phyloP scores from a whole-genome alignment of 1,140 invertebrate species.

The Zaprionus camerounensis region DNA sequence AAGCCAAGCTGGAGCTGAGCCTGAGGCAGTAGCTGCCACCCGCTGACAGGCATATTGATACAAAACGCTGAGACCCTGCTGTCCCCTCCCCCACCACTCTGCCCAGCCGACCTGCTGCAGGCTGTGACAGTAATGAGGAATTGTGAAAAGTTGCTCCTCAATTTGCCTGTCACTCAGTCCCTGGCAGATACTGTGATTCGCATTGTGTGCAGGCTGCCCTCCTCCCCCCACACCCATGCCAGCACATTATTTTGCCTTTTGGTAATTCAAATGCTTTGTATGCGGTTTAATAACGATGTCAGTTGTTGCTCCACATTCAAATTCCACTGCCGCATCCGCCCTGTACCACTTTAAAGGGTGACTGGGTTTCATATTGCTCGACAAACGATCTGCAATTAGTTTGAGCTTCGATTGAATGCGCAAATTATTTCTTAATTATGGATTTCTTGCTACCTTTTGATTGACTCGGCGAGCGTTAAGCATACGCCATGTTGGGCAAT shows the following conservation, averaged over 20 bases:
- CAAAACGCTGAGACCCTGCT: constrained; percentile 7
- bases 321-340: background rate
- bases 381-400: constrained; percentile 5
- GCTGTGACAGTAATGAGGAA: constrained; percentile 69
- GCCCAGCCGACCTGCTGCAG: background rate
- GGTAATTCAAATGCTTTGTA: constrained; percentile 28
- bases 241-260: constrained; percentile 22
- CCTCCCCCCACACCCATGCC: background rate
- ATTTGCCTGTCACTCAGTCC: constrained; percentile 53
- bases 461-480: constrained; percentile 20
- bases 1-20: constrained; percentile 3
- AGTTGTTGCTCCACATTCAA: too few species aligned
- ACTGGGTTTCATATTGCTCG: background rate
- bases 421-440: background rate
- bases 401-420: background rate
- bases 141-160: constrained; percentile 54
- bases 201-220: constrained; percentile 15
- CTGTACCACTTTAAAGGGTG: background rate
- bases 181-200: constrained; percentile 18
- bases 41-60: constrained; percentile 50
- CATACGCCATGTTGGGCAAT: constrained; percentile 38
- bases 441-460: constrained; percentile 1
- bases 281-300: constrained; percentile 18
- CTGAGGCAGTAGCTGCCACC: constrained; percentile 6
- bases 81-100: background rate